Percentiles rank a stretch among this genome's conserved stretches.
Conservation (phyloP, 2,113 vertebrate species). For the Seriola aureovittata region DNA sequence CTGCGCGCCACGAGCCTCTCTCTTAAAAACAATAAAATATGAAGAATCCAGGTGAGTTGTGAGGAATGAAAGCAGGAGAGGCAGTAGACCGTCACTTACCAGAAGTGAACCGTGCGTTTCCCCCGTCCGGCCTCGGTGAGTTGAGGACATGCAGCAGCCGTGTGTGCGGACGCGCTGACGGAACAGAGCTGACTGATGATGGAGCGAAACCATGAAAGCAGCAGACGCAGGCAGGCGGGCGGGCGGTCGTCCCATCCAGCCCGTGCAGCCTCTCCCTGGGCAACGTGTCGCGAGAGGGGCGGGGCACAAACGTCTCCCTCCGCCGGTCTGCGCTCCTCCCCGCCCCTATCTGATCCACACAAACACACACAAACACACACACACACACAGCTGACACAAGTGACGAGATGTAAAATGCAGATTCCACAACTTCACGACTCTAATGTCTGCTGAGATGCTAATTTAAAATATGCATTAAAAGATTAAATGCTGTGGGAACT, state of each 20-base stretch:
- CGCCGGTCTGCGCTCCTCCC: background rate
- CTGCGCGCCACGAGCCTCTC: background rate
- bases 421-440: background rate
- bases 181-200: constrained; percentile 22
- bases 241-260: constrained; percentile 19
- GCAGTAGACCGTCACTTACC: constrained; percentile 33
- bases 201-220: constrained; percentile 30
- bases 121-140: constrained; percentile 26
- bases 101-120: constrained; percentile 19
- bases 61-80: background rate
- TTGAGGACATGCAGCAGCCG: constrained; percentile 14
- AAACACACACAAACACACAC: background rate
- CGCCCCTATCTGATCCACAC: background rate
- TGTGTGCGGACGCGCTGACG: constrained; percentile 5
- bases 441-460: no score
- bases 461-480: background rate
- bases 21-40: no score
- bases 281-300: constrained; percentile 70
- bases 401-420: background rate
- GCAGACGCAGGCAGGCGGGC: background rate
- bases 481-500: background rate
- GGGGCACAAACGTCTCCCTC: constrained; percentile 17
- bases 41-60: background rate
- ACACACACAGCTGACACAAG: background rate
- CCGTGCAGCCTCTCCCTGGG: constrained; percentile 66